Base-by-base conservation (phyloP, 2,888 invertebrate genomes). In the Dysmachus trigonus region DNA sequence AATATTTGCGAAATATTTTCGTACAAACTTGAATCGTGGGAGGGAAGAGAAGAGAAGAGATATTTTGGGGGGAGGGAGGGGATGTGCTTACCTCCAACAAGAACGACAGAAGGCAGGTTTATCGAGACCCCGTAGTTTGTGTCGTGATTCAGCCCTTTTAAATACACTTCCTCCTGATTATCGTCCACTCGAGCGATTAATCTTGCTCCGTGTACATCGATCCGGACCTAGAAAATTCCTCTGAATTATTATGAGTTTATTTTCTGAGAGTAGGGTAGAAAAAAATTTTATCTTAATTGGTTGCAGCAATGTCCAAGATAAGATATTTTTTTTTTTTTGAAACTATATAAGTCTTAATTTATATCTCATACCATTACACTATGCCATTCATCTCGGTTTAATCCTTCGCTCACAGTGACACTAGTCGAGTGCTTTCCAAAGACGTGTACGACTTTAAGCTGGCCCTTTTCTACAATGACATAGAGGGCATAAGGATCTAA, bases 381-480 rank as follows among this genome's bases (percentile, higher is more conserved):
- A 91, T 98, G 98, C 97, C 97, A 98, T 90, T 96, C 95, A 90
- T 98, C 97, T 89, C 96, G 94, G 91, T 98, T 98, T 86, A 98
- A 92, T 2, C 97, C 97, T 92, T 97, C 95, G 51, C 97, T 97
- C 4, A 98, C 97, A 0, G 96, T 97, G 71, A 97, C 94, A 90
- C 92, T 92, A 38, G 97, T 97, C 84, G 97, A 94, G 90, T 96
- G 96, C 91, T 97, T 97, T 3, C 97, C 97, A 91, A 97, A 97
- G 33, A 97, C 97, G 91, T 98, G 97, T 8, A 97, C 97, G 86
- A 98, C 97, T 93, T 97, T 97, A 22, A 98, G 93, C 92, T 97
- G 97, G 22, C 97, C 98, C 91, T 97, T 97, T 91, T 97, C 97
- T 30, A 98, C 96, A 90, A 97, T 97, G 51, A 98, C 96, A 91